phyloP scores from a whole-genome alignment of 2,113 vertebrate species.

The Motacilla alba region DNA sequence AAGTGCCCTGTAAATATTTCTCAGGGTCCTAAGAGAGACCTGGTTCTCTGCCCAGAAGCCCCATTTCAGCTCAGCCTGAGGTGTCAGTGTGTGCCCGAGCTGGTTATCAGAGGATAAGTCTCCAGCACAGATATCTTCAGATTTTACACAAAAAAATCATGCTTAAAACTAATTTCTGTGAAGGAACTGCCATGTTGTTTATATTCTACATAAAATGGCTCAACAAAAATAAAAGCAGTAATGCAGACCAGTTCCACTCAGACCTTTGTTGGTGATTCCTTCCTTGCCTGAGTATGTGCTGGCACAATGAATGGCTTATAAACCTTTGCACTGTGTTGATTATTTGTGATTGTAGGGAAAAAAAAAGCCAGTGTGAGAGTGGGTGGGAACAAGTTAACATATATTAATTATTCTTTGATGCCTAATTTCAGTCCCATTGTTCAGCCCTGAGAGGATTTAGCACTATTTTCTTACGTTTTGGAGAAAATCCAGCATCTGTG shows the following conservation, averaged over 20 bases:
- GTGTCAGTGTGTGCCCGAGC: not conserved
- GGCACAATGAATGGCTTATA: not conserved
- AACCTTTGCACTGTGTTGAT: not conserved
- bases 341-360: not conserved
- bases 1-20: not conserved
- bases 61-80: not conserved
- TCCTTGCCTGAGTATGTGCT: not conserved
- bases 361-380: not conserved
- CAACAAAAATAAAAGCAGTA: not conserved
- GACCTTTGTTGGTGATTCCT: not conserved
- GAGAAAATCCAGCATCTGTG: slow-evolving; percentile 29
- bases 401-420: slow-evolving; percentile 6
- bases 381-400: not conserved
- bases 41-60: not conserved
- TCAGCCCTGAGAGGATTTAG: not conserved
- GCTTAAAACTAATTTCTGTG: not conserved
- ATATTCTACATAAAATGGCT: not conserved
- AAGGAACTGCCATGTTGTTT: not conserved
- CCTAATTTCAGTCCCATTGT: slow-evolving; percentile 18
- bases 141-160: not conserved
- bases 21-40: not conserved
- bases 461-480: not conserved
- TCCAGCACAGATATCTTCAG: not conserved
- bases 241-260: not conserved
- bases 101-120: not conserved